Evolutionary conservation across 2,797 vertebrate genomes (phyloP).

Genomic region (Halcyon badia): DNA sequence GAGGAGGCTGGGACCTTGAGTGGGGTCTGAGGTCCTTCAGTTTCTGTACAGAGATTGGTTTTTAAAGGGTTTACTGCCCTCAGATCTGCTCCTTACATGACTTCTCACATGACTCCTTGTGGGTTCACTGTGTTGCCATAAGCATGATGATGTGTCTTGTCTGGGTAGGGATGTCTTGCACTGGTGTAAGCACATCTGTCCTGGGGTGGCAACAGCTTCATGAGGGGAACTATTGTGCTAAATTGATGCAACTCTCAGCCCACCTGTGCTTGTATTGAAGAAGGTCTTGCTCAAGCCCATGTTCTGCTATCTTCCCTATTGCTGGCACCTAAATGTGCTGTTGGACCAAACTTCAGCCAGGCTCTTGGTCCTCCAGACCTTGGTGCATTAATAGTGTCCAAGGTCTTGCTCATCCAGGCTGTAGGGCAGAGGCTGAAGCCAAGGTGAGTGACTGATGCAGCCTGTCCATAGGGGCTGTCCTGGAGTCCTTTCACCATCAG

Average conservation of each 20-base stretch:
- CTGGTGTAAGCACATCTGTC: background rate
- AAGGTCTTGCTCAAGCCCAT: background rate
- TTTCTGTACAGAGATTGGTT: background rate
- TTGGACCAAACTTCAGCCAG: background rate
- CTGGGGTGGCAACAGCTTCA: background rate
- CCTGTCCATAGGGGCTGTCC: background rate
- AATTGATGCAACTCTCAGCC: background rate
- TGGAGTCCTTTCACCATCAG: background rate
- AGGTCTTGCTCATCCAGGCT: background rate
- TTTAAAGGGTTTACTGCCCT: background rate
- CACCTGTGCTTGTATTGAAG: background rate
- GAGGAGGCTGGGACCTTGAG: background rate
- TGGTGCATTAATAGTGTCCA: background rate
- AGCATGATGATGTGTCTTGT: background rate
- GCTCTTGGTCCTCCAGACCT: background rate
- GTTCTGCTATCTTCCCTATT: background rate
- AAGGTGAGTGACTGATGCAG: background rate
- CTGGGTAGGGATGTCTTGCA: background rate
- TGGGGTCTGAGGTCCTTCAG: background rate
- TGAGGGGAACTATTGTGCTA: fast-evolving
- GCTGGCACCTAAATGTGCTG: background rate
- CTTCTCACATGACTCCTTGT: background rate
- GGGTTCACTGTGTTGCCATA: background rate
- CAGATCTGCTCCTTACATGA: background rate
- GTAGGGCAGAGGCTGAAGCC: background rate